Evolutionary conservation across 1,140 invertebrate species (phyloP).

Genomic region (Antheraea mylitta): DNA sequence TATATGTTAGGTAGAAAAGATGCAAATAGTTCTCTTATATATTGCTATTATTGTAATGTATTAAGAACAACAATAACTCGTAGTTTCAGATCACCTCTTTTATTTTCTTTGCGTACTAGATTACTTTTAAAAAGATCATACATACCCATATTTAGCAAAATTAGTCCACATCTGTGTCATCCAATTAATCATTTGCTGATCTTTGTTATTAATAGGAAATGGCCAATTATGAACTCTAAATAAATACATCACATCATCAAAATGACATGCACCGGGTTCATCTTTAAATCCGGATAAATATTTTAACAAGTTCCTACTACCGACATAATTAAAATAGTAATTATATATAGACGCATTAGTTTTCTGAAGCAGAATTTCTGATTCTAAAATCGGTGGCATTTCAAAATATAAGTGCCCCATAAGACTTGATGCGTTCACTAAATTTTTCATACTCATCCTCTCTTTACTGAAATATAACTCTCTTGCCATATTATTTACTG

Average conservation of each 20-base stretch:
- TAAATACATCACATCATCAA: conserved; percentile 68
- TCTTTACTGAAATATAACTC: conserved; percentile 60
- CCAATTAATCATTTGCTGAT: conserved; percentile 14
- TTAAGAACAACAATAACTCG: too few species aligned
- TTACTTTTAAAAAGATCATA: neutral
- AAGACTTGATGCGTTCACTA: conserved; percentile 45
- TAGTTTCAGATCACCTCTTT: too few species aligned
- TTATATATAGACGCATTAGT: conserved; percentile 46
- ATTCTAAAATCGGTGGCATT: conserved; percentile 52
- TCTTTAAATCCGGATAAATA: conserved; percentile 31
- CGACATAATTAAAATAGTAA: conserved; percentile 31
- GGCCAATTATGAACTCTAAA: conserved; percentile 49
- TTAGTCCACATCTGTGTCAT: too few species aligned
- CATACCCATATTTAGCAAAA: too few species aligned
- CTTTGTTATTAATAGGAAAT: conserved; percentile 37
- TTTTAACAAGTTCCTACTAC: conserved; percentile 52
- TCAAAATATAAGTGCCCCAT: conserved; percentile 65
- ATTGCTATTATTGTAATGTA: too few species aligned
- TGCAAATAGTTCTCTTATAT: too few species aligned
- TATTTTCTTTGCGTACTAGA: neutral
- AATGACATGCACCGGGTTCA: conserved; percentile 55
- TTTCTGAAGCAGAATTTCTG: conserved; percentile 33
- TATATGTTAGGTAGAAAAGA: too few species aligned
- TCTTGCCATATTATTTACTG: conserved; percentile 32
- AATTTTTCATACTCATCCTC: conserved; percentile 38